Evolutionary conservation across 1,140 invertebrate species (phyloP).

Genomic region (Spodoptera frugiperda): DNA sequence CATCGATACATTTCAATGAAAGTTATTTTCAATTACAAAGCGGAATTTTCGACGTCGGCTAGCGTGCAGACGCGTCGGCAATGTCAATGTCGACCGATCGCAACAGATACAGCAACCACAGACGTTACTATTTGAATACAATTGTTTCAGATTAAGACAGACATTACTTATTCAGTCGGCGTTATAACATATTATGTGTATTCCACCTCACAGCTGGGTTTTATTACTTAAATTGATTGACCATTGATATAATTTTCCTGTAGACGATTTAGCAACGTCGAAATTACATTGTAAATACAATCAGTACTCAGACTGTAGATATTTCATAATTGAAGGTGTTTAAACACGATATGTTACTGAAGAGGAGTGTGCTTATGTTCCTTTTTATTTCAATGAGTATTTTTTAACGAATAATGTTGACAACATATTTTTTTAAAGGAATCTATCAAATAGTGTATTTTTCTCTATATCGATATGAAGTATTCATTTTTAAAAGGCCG

Average conservation of each 20-base stretch:
- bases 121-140: slow-evolving; percentile 47
- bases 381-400: no score
- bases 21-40: slow-evolving; percentile 79
- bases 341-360: no score
- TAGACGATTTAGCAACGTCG: not conserved
- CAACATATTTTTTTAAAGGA: no score
- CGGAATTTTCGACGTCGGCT: slow-evolving; percentile 67
- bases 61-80: slow-evolving; percentile 75
- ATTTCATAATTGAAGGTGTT: not conserved
- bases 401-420: no score
- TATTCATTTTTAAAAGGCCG: no score
- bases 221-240: slow-evolving; percentile 44
- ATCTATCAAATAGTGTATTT: no score
- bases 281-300: slow-evolving; percentile 33
- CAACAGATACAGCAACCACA: slow-evolving; percentile 36
- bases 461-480: no score
- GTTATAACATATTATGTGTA: slow-evolving; percentile 27
- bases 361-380: no score
- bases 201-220: slow-evolving; percentile 42
- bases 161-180: slow-evolving; percentile 34
- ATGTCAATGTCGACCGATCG: slow-evolving; percentile 68
- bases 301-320: not conserved
- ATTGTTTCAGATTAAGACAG: slow-evolving; percentile 45
- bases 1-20: slow-evolving; percentile 70
- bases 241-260: slow-evolving; percentile 52